Percentiles rank a stretch among this genome's conserved stretches.
Evolutionary conservation across 2,797 vertebrate genomes (phyloP).

Genomic region (Pangasius sanitwongsei): DNA sequence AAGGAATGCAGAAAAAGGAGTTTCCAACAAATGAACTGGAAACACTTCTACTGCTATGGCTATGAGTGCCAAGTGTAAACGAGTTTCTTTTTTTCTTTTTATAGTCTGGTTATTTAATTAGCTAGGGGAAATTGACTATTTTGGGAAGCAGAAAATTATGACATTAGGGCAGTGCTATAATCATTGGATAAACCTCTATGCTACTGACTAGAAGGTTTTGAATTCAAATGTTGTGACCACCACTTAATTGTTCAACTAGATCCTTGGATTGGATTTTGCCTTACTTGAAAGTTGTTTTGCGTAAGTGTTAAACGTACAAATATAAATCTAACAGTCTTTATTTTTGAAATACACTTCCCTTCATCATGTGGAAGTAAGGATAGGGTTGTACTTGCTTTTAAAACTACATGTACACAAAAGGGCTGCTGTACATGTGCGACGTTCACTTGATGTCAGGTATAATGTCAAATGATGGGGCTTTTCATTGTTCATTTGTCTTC

Average conservation of each 20-base stretch:
- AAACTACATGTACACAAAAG: neutral
- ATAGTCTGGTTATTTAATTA: neutral
- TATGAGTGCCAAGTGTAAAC: neutral
- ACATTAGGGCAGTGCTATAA: neutral
- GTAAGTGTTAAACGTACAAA: neutral
- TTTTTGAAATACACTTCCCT: neutral
- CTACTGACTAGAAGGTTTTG: no score
- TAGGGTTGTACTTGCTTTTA: neutral
- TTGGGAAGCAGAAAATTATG: neutral
- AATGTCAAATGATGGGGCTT: neutral
- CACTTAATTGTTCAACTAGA: neutral
- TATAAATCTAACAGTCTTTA: neutral
- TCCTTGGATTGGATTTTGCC: neutral
- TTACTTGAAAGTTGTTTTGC: neutral
- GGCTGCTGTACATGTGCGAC: neutral
- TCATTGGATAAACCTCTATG: neutral
- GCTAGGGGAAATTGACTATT: neutral
- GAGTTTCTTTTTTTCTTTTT: neutral
- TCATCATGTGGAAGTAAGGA: neutral
- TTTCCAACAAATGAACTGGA: neutral
- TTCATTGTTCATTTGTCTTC: neutral
- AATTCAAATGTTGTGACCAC: neutral
- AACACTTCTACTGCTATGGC: neutral
- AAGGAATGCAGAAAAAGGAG: neutral
- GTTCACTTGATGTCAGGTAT: neutral